These are phyloP conservation scores for Pionites leucogaster DNA, from an alignment of 2,113 vertebrate genomes.

Conservation along the genomic window DNA sequence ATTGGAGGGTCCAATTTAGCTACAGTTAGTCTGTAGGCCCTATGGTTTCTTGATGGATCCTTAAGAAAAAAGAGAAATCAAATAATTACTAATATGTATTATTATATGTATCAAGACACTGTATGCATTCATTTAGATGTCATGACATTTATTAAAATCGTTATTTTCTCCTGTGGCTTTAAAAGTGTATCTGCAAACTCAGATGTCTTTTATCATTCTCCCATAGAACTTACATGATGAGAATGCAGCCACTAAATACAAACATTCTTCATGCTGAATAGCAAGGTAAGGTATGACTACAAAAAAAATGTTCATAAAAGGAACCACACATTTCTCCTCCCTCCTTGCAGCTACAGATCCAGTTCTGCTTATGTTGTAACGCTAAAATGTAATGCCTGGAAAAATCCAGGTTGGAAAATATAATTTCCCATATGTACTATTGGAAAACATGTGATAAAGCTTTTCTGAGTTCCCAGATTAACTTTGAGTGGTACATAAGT, in stretches of 20 bases:
- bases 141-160: background rate
- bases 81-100: background rate
- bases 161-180: background rate
- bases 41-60: slow-evolving; percentile 98
- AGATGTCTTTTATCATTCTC: background rate
- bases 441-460: slow-evolving; percentile 53
- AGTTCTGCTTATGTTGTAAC: background rate
- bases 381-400: slow-evolving; percentile 39
- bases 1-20: slow-evolving; percentile 93
- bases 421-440: slow-evolving; percentile 35
- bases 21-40: slow-evolving; percentile 91
- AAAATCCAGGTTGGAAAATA: slow-evolving; percentile 56
- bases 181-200: slow-evolving; percentile 7
- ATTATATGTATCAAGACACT: background rate
- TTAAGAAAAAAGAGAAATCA: slow-evolving; percentile 67
- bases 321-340: background rate
- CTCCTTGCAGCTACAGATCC: background rate
- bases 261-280: slow-evolving; percentile 3
- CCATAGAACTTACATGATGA: background rate
- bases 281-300: background rate
- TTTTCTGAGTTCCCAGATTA: slow-evolving; percentile 77
- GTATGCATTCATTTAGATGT: background rate
- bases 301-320: background rate
- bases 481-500: slow-evolving; percentile 76
- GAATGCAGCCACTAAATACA: background rate